phyloP scores from a whole-genome alignment of 2,797 vertebrate species.

The Vipera ursinii region DNA sequence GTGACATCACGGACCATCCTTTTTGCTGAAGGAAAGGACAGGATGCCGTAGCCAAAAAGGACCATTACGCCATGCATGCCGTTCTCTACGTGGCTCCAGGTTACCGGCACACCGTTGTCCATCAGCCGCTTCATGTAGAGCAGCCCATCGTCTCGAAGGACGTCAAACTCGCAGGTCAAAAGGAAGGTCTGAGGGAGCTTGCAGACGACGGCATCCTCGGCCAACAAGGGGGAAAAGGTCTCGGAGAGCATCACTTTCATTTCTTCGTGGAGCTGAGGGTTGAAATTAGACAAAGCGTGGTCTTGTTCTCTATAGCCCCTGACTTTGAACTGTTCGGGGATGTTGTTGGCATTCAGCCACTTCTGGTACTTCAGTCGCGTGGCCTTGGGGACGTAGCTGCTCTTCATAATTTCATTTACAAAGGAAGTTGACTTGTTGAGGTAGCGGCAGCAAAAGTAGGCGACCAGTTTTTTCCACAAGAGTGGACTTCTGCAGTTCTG shows the following conservation, averaged over 20 bases:
- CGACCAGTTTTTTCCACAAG: constrained; percentile 63
- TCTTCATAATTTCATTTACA: constrained; percentile 64
- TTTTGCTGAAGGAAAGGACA: constrained; percentile 43
- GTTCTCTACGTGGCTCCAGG: not conserved
- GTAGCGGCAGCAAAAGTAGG: constrained; percentile 70
- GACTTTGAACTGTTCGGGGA: constrained; percentile 70
- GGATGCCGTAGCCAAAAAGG: not conserved
- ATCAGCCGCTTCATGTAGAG: constrained; percentile 20
- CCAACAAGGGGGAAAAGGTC: constrained; percentile 72
- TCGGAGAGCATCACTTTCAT: constrained; percentile 58
- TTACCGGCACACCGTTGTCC: not conserved
- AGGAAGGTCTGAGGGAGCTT: constrained; percentile 71
- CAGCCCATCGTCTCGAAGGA: constrained; percentile 72
- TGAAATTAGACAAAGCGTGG: constrained; percentile 37
- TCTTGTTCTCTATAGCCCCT: constrained; percentile 39
- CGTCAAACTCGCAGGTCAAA: constrained; percentile 79
- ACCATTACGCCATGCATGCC: not conserved
- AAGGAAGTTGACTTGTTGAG: constrained; percentile 67
- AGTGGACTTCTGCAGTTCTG: constrained; percentile 77
- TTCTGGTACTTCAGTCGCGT: constrained; percentile 66
- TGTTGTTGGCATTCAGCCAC: constrained; percentile 73
- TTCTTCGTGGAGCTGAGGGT: constrained; percentile 67
- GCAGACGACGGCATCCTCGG: constrained; percentile 64
- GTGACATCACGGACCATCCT: constrained; percentile 33
- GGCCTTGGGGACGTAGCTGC: constrained; percentile 71